Base-by-base conservation (phyloP, 2,113 vertebrate species). In the Macquaria australasica region DNA sequence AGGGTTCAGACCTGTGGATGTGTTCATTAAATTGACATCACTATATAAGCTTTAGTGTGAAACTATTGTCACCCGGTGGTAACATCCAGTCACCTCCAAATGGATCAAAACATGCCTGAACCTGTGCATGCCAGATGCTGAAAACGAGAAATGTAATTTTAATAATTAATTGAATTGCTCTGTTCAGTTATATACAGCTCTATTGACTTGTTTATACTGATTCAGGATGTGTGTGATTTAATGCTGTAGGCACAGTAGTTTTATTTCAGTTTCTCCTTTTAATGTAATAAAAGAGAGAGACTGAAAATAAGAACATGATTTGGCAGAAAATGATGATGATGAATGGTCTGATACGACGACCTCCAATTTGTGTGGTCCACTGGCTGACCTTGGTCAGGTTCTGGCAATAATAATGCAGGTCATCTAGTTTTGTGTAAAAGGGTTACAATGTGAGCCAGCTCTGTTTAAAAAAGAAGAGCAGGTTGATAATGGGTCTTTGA, bases 401-500 rank as follows among this genome's bases (percentile, higher is more conserved):
- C n/a, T 37, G 20, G 31, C 31, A 34, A 34, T 4, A 34, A 34
- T 14, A 45, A 31, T 53, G 18, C 10, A 71, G 25, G 8, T 45
- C 18, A 53, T 16, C 0, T 3, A 31, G 37, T 56, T 64, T 66
- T 15, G 31, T 34, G 31, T 34, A 34, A 34, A 34, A 34, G 31
- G 31, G 31, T 34, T 34, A 34, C 31, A 34, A 34, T 34, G 31
- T 34, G 31, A 34, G 31, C 31, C 31, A 34, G 31, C 31, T 34
- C 31, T 6, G 58, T 5, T 50, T 16, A 56, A 3, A 34, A 4
- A 34, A 34, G 4, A n/a, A 31, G 0, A 0, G 10, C 10, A 62
- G 20, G 8, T 23, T 67, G 1, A 53, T 39, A 18, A 41, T 59
- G 11, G 15, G 37, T 73, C 15, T 18, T n/a, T 67, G 23, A n/a